Conservation (phyloP, 2,113 vertebrate species). For the Miniopterus natalensis region DNA sequence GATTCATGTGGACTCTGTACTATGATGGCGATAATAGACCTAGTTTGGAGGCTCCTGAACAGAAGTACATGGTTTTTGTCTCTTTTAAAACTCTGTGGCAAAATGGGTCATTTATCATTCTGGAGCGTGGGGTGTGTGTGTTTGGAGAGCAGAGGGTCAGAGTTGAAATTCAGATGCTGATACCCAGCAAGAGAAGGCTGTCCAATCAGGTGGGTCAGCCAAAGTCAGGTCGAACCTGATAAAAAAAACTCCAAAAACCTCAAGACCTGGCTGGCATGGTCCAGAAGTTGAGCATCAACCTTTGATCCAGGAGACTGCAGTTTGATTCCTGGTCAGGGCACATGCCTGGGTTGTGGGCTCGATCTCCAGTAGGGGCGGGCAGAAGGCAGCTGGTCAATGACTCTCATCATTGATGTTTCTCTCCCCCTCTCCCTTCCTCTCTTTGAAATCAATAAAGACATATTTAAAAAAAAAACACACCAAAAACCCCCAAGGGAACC, state of each 20-base stretch:
- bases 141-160: background rate
- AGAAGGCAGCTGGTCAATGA: no score
- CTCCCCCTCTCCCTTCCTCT: no score
- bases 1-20: background rate
- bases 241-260: background rate
- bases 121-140: background rate
- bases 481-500: background rate
- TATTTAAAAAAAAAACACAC: no score
- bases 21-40: background rate
- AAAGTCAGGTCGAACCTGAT: background rate
- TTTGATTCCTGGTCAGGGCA: no score
- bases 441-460: no score
- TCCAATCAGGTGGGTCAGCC: background rate
- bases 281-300: no score
- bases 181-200: background rate
- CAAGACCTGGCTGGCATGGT: no score
- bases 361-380: no score
- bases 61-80: background rate
- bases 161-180: background rate
- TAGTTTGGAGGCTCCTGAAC: background rate
- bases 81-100: constrained; percentile 52
- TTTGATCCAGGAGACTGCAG: no score
- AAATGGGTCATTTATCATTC: constrained; percentile 48
- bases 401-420: no score
- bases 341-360: no score